Evolutionary conservation across 1,140 invertebrate species (phyloP), one percentile per base, ranked within the genome.

Genomic region (Tetragnatha versicolor): DNA sequence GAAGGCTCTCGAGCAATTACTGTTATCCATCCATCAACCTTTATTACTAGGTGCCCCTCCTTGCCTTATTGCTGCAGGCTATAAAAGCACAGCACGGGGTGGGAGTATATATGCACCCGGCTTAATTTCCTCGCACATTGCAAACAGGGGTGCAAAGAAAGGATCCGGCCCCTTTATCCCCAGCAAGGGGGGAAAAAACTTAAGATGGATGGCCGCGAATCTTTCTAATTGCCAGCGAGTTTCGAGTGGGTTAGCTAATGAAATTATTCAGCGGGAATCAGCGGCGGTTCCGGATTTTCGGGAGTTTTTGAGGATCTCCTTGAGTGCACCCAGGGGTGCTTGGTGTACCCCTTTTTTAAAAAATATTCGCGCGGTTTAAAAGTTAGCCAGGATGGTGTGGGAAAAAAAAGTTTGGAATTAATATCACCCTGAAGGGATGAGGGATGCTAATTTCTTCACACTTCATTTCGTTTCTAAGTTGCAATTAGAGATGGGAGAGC

Each of bases 21-120:
- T 69, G 76, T 69, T 69, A 37, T 63, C 76, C 55, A 79, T 79
- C 76, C 76, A 79, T 79, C 76, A 79, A 68, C 61, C 76, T 79
- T 79, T 79, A 79, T 79, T 79, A 79, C 76, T 79, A 42, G 76
- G 76, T 68, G 76, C 76, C 76, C n/a, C 42, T 20, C 14, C 63
- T 66, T 66, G 45, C 33, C 60, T 61, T 60, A 49, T 61, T 65
- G 55, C 68, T 53, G 68, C n/a, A n/a, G n/a, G 12, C 60, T 37
- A 12, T 39, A 17, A 25, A 47, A 20, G 20, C 55, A 33, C 66
- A 53, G n/a, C 49, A n/a, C 7, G n/a, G n/a, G n/a, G n/a, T n/a
- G n/a, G n/a, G n/a, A n/a, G n/a, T n/a, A n/a, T n/a, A n/a, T n/a
- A n/a, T n/a, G n/a, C n/a, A n/a, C n/a, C n/a, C n/a, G 39, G 72